Evolutionary conservation across 2,797 vertebrate genomes (phyloP).

Genomic region (Labeo calbasu): DNA sequence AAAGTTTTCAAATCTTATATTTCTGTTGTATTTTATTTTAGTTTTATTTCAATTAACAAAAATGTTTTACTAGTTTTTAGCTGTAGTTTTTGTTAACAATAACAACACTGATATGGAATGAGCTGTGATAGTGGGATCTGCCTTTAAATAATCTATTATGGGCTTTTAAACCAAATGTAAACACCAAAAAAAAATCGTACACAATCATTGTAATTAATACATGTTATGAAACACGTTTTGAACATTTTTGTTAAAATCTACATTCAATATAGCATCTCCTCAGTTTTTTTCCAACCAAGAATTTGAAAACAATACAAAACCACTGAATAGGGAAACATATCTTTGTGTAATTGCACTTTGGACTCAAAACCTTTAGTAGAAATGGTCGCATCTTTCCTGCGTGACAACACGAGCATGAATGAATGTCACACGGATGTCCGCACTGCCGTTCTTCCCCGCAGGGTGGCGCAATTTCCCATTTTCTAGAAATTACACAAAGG

Average conservation of each 20-base stretch:
- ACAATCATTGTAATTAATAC: background rate
- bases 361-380: background rate
- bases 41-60: background rate
- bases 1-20: background rate
- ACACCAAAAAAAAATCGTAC: background rate
- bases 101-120: background rate
- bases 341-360: background rate
- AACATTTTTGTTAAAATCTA: background rate
- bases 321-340: background rate
- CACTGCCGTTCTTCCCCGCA: background rate
- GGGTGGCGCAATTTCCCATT: conserved; percentile 6
- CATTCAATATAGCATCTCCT: too few relatives aligned
- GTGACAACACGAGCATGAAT: background rate
- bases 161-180: background rate
- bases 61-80: background rate
- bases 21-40: background rate
- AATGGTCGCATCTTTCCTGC: background rate
- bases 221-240: background rate
- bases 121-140: background rate
- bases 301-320: background rate
- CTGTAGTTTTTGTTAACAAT: background rate
- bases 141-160: background rate
- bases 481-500: background rate
- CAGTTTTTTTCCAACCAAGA: too few relatives aligned
- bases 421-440: background rate